Evolutionary conservation across 2,888 invertebrate genomes (phyloP).

Genomic region (Sisyra terminalis): DNA sequence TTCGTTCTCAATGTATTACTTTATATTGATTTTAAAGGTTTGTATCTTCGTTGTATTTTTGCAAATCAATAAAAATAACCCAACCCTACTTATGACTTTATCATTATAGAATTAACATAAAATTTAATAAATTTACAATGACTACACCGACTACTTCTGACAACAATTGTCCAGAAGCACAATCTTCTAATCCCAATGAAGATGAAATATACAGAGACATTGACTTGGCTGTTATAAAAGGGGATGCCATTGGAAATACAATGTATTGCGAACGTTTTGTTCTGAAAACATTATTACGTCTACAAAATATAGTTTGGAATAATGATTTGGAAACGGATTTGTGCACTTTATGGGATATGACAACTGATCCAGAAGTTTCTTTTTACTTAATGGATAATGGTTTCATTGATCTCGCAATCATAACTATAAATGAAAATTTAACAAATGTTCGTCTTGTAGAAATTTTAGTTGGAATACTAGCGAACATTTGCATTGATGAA

Average conservation of each 20-base stretch:
- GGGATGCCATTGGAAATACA: conserved; percentile 67
- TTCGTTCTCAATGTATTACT: too few species aligned
- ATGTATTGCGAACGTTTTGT: conserved; percentile 64
- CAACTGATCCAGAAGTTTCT: conserved; percentile 60
- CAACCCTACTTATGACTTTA: too few species aligned
- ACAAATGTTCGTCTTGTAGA: conserved; percentile 52
- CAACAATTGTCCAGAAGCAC: too few species aligned
- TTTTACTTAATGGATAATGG: conserved; percentile 48
- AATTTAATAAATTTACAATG: too few species aligned
- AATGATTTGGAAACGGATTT: conserved; percentile 53
- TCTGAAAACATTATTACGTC: conserved; percentile 45
- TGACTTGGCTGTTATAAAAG: conserved; percentile 28
- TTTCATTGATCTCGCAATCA: conserved; percentile 44
- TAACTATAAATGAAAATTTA: conserved; percentile 35
- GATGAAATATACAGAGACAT: too few species aligned
- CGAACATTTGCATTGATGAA: conserved; percentile 62
- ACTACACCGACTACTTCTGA: too few species aligned
- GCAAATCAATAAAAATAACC: too few species aligned
- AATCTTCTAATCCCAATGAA: too few species aligned
- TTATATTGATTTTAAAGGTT: too few species aligned
- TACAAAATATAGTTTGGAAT: conserved; percentile 39
- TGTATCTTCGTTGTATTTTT: too few species aligned
- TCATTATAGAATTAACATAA: too few species aligned
- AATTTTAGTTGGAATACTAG: conserved; percentile 68
- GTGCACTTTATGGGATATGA: conserved; percentile 75